Percentiles rank a stretch among this genome's conserved stretches.
These are phyloP conservation scores for Drosophila dunni DNA, from an alignment of 1,140 invertebrate genomes.

Conservation along the genomic window DNA sequence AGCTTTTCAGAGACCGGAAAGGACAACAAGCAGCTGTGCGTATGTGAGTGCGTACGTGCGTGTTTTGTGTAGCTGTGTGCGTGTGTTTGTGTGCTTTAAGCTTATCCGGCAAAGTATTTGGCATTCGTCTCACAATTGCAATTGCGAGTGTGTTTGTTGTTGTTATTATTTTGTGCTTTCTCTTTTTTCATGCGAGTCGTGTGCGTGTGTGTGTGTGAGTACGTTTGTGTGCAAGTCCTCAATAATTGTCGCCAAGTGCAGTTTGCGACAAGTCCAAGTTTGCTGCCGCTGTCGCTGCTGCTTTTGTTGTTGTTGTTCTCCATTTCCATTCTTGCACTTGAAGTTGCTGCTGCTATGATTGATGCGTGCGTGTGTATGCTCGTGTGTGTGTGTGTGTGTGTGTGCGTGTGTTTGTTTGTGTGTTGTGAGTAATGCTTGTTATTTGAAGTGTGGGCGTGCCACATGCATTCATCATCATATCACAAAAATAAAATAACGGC, in stretches of 20 bases:
- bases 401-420: conserved; percentile 1
- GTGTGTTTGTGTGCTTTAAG: background rate
- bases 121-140: conserved; percentile 39
- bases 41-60: background rate
- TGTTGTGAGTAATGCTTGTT: conserved; percentile 47
- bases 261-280: conserved; percentile 24
- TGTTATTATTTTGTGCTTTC: conserved; percentile 36
- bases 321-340: conserved; percentile 35
- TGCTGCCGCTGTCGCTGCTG: too few relatives aligned
- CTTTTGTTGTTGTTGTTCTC: conserved; percentile 13
- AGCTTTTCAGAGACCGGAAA: conserved; percentile 19
- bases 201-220: background rate
- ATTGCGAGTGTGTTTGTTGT: conserved; percentile 29
- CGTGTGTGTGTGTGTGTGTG: conserved; percentile 12
- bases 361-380: background rate
- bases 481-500: conserved; percentile 21
- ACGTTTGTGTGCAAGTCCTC: conserved; percentile 37
- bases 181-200: conserved; percentile 48
- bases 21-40: conserved; percentile 20
- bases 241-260: conserved; percentile 56
- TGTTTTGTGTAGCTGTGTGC: background rate
- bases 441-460: conserved; percentile 52
- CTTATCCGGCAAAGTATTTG: conserved; percentile 43
- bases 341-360: conserved; percentile 19
- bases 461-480: conserved; percentile 45